These are phyloP conservation scores for Phallusia fumigata DNA, from an alignment of 23 tunicate genomes.

Conservation along the genomic window DNA sequence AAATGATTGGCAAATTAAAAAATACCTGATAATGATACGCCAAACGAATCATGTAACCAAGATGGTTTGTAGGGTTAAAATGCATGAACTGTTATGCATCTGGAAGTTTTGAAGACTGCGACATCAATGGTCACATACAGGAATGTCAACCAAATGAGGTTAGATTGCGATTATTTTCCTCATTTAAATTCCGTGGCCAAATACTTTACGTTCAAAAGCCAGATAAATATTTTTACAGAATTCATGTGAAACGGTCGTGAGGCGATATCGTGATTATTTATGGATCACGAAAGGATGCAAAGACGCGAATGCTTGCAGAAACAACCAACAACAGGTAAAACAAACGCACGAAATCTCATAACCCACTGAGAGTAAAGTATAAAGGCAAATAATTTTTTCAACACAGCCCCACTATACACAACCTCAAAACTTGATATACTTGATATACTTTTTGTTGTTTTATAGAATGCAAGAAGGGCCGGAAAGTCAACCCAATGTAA, in stretches of 20 bases:
- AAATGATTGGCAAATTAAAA: too few species aligned
- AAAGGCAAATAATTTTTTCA: too few species aligned
- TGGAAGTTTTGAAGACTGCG: not conserved
- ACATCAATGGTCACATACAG: not conserved
- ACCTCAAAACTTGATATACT: too few species aligned
- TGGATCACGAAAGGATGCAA: conserved; percentile 5
- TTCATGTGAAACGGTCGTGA: conserved; percentile 1
- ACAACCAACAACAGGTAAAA: not conserved
- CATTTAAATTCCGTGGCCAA: too few species aligned
- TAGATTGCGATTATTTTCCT: not conserved
- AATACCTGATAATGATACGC: too few species aligned
- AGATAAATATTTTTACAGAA: not conserved
- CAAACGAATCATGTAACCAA: too few species aligned
- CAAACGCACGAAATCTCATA: too few species aligned
- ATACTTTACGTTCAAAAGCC: too few species aligned
- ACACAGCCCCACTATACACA: too few species aligned
- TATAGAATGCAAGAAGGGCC: not conserved
- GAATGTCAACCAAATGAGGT: not conserved
- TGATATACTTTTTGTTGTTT: not conserved
- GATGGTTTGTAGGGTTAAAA: not conserved
- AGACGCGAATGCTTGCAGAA: not conserved
- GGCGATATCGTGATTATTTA: not conserved
- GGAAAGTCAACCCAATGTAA: not conserved
- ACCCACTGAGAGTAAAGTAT: too few species aligned
- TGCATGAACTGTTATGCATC: conserved; percentile 5